Conservation (phyloP, 2,888 invertebrate species). For the Icerya purchasi region DNA sequence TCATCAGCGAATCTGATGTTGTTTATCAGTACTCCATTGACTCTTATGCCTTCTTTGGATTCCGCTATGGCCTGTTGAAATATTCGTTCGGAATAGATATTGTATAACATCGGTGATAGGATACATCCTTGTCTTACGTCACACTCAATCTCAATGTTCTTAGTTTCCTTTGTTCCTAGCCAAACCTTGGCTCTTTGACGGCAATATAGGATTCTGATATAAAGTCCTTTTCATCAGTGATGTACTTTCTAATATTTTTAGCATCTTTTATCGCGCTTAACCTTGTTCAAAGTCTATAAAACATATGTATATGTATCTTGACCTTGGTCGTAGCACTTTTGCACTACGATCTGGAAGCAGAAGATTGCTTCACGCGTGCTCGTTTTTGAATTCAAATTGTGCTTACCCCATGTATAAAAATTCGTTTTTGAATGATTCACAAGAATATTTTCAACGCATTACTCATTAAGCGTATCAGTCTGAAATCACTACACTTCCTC, state of each 20-base stretch:
- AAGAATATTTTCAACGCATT: not conserved
- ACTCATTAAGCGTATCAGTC: not conserved
- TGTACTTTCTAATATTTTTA: not conserved
- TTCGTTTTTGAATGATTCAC: not conserved
- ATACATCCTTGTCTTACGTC: not conserved
- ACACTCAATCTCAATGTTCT: not conserved
- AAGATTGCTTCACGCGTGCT: not conserved
- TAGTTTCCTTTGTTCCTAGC: too few species aligned
- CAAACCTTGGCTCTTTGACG: not conserved
- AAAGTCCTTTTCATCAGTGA: not conserved
- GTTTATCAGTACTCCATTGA: not conserved
- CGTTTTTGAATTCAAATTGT: not conserved
- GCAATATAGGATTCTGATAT: not conserved
- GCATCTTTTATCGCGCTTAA: not conserved
- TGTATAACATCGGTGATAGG: not conserved
- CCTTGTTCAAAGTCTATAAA: not conserved
- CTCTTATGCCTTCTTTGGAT: not conserved
- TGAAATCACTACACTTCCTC: not conserved
- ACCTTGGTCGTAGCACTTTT: not conserved
- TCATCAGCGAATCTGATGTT: not conserved
- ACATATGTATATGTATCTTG: not conserved
- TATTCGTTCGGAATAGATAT: not conserved
- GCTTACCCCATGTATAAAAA: not conserved
- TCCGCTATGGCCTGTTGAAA: not conserved
- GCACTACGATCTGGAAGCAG: not conserved